These are phyloP conservation scores for Meloidogyne exigua DNA, from an alignment of 1,140 invertebrate species.

Conservation along the genomic window DNA sequence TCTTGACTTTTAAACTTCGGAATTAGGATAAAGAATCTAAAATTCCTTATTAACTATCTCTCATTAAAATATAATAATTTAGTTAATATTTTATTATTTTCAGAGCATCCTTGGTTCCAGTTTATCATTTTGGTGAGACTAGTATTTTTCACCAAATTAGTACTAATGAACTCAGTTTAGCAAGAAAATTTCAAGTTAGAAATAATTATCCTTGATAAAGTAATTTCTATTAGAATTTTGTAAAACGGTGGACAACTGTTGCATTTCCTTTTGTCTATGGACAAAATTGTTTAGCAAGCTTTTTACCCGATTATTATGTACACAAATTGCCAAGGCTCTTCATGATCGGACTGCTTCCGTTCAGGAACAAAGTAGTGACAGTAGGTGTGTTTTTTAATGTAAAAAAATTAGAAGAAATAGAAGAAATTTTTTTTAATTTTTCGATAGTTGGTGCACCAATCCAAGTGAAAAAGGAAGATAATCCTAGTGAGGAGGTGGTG, in stretches of 20 bases:
- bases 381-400: background rate
- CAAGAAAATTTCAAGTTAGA: conserved; percentile 8
- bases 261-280: conserved; percentile 20
- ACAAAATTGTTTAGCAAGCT: conserved; percentile 5
- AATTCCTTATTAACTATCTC: too few species aligned
- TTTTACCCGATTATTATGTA: conserved; percentile 7
- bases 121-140: conserved; percentile 66
- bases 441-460: conserved; percentile 19
- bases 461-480: conserved; percentile 2
- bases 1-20: too few species aligned
- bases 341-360: conserved; percentile 8
- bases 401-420: too few species aligned
- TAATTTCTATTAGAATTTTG: background rate
- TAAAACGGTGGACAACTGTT: conserved; percentile 7
- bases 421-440: background rate
- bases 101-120: conserved; percentile 68
- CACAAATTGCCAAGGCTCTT: conserved; percentile 13
- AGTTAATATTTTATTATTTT: conserved; percentile 65
- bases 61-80: too few species aligned
- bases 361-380: conserved; percentile 1
- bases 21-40: too few species aligned
- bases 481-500: conserved; percentile 9
- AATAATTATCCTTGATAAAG: background rate
- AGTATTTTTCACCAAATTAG: conserved; percentile 63
- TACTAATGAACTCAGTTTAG: conserved; percentile 16